Conservation (phyloP, 2,113 vertebrate genomes). For the Microtus ochrogaster region DNA sequence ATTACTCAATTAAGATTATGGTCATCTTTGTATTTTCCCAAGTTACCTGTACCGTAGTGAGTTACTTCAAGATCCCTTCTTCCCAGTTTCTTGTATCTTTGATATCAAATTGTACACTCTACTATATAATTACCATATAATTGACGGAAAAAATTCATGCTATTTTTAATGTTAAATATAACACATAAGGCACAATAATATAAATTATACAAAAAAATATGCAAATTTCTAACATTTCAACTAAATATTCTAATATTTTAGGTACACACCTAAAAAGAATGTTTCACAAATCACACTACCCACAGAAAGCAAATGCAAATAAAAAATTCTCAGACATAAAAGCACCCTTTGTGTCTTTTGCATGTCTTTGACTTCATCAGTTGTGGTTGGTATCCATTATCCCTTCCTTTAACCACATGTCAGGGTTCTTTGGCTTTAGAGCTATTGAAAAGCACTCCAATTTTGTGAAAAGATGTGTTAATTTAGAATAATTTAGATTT, state of each 20-base stretch:
- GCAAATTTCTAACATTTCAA: background rate
- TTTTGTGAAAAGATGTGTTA: background rate
- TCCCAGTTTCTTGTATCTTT: background rate
- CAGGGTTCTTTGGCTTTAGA: background rate
- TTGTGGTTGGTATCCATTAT: background rate
- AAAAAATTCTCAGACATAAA: background rate
- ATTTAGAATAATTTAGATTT: background rate
- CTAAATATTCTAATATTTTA: background rate
- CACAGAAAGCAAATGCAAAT: background rate
- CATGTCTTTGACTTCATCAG: background rate
- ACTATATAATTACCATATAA: background rate
- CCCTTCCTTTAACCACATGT: rapidly evolving
- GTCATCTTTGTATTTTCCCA: background rate
- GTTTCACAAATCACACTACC: background rate
- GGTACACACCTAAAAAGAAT: background rate
- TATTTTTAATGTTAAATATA: no score
- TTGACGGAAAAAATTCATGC: background rate
- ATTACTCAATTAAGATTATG: background rate
- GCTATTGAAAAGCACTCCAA: background rate
- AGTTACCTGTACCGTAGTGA: background rate
- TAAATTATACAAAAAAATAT: background rate
- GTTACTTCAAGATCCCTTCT: background rate
- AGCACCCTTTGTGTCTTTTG: background rate
- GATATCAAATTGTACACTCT: background rate
- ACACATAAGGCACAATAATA: background rate